A percentile compares a stretch with the other conserved stretches of the same genome.
These are phyloP conservation scores for Beris chalybata DNA, from an alignment of 2,888 invertebrate species.

Conservation along the genomic window DNA sequence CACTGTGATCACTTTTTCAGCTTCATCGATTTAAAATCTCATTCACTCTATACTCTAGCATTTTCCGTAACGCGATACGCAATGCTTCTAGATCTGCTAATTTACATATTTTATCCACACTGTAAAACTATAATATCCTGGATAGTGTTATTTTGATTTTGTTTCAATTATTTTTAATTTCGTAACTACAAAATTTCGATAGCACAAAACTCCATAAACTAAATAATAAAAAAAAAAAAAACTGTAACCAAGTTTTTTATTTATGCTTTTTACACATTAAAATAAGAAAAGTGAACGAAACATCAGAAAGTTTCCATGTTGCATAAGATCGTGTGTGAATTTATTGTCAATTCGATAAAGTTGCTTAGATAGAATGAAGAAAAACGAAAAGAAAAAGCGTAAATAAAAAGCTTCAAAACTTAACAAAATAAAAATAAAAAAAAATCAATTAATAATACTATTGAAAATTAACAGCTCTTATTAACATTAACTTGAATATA, in stretches of 20 bases:
- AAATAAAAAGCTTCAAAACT: constrained; percentile 34
- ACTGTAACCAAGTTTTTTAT: constrained; percentile 21
- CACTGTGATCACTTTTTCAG: too few species aligned
- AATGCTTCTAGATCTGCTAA: too few species aligned
- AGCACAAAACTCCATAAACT: constrained; percentile 26
- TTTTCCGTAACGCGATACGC: too few species aligned
- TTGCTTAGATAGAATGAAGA: background rate
- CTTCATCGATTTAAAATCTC: too few species aligned
- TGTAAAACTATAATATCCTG: too few species aligned
- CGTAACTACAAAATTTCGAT: background rate
- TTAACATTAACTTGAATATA: constrained; percentile 29
- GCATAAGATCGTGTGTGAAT: background rate
- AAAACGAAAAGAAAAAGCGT: constrained; percentile 6
- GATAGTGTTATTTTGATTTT: too few species aligned
- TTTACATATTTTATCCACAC: too few species aligned
- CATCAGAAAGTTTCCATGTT: too few species aligned
- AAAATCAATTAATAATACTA: constrained; percentile 1
- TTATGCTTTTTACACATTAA: constrained; percentile 18
- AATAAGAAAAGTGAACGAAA: background rate
- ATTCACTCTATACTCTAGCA: too few species aligned
- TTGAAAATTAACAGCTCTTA: constrained; percentile 14
- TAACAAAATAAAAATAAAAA: constrained; percentile 11
- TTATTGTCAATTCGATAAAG: constrained; percentile 30
- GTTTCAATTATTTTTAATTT: too few species aligned
- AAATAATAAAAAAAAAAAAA: constrained; percentile 1